These are phyloP conservation scores for Liparis tanakae DNA, from an alignment of 2,797 vertebrate genomes.

Conservation along the genomic window DNA sequence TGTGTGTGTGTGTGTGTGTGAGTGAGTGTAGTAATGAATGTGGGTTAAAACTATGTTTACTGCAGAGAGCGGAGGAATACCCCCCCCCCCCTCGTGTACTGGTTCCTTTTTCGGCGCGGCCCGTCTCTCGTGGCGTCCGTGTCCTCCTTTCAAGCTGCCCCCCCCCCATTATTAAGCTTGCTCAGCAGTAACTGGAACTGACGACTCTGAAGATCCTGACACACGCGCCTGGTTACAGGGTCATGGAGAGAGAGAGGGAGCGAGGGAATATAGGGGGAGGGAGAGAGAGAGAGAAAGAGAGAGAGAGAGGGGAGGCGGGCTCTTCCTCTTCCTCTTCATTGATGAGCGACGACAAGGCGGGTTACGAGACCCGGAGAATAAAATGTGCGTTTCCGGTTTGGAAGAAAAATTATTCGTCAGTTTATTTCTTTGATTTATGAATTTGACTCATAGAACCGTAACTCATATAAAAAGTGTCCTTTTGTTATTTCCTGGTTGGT, in stretches of 20 bases:
- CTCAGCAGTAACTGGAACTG: slow-evolving; percentile 76
- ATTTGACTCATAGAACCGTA: neutral
- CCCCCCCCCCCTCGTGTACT: neutral
- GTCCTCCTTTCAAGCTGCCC: slow-evolving; percentile 48
- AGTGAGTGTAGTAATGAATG: no score
- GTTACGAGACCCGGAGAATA: no score
- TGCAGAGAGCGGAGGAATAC: no score
- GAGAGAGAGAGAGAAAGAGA: neutral
- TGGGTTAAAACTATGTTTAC: no score
- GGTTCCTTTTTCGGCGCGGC: slow-evolving; percentile 17
- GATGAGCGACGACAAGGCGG: no score
- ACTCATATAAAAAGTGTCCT: neutral
- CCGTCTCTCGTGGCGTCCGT: slow-evolving; percentile 24
- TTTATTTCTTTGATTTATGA: no score
- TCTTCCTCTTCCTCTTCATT: no score
- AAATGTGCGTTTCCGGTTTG: no score
- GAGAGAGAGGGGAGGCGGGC: no score
- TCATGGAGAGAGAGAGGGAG: slow-evolving; percentile 46
- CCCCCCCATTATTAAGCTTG: slow-evolving; percentile 72
- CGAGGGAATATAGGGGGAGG: slow-evolving; percentile 8
- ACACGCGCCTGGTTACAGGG: slow-evolving; percentile 57
- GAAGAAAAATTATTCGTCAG: no score
- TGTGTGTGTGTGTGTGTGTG: no score
- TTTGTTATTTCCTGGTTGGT: neutral
- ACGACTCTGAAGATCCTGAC: slow-evolving; percentile 68